A percentile compares a stretch with the other conserved stretches of the same genome.
Conservation (phyloP, 2,797 vertebrate genomes). For the Morelia viridis region DNA sequence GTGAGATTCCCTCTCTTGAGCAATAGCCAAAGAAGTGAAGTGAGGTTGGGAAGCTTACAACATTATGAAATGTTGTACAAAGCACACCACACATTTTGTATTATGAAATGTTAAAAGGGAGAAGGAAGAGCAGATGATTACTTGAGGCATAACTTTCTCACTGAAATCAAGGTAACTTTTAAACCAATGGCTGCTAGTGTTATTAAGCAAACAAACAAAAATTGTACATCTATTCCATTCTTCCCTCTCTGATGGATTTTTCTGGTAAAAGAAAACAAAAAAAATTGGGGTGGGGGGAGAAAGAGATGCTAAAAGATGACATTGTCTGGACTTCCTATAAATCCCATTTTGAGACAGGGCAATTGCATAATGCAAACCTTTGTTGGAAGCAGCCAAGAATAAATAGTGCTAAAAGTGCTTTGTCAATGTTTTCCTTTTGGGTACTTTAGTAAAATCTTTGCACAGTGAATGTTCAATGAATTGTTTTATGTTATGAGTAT, state of each 20-base stretch:
- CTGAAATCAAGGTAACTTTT: background rate
- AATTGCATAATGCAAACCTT: background rate
- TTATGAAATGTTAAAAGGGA: background rate
- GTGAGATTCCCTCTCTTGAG: constrained; percentile 1
- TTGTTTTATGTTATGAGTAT: constrained; percentile 3
- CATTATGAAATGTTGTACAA: background rate
- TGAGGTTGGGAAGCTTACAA: background rate
- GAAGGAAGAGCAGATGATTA: background rate
- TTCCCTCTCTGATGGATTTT: background rate
- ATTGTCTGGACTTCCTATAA: background rate
- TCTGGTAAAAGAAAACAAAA: background rate
- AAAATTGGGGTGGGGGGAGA: background rate
- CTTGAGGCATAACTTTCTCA: background rate
- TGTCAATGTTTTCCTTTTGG: background rate
- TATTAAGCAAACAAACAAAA: background rate
- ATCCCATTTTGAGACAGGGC: background rate
- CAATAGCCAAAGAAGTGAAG: constrained; percentile 2
- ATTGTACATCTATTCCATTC: background rate
- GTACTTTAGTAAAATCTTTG: background rate
- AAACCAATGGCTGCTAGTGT: background rate
- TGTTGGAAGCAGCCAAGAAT: background rate
- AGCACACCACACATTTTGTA: background rate
- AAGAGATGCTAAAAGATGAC: background rate
- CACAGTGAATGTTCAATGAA: background rate
- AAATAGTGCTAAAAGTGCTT: background rate